These are phyloP conservation scores for Amazona vittata DNA, from an alignment of 2,113 vertebrate species.

Conservation along the genomic window DNA sequence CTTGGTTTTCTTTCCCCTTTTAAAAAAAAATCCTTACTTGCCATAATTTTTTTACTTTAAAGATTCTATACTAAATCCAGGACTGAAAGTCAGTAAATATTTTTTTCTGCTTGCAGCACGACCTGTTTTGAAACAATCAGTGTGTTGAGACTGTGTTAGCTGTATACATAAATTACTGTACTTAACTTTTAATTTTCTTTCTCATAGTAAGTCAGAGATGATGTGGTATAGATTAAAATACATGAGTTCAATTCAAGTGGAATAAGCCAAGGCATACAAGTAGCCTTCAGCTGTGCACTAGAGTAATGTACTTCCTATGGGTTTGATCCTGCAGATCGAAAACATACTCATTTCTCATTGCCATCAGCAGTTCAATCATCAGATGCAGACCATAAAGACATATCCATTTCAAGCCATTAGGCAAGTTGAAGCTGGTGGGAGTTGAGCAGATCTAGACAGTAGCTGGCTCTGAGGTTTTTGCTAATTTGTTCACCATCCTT, in stretches of 20 bases:
- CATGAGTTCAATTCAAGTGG: background rate
- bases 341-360: background rate
- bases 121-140: background rate
- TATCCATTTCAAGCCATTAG: background rate
- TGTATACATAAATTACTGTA: background rate
- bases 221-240: background rate
- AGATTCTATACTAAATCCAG: background rate
- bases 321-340: background rate
- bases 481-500: slow-evolving; percentile 13
- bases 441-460: background rate
- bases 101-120: background rate
- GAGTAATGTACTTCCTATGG: background rate
- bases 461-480: slow-evolving; percentile 14
- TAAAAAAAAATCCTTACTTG: background rate
- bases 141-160: background rate
- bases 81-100: background rate
- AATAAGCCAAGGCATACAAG: background rate
- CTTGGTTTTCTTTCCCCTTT: background rate
- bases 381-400: background rate
- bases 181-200: background rate
- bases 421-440: background rate
- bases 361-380: background rate
- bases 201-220: background rate
- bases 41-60: background rate
- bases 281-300: background rate